Conservation (phyloP, 2,797 vertebrate genomes). For the Acanthis flammea region DNA sequence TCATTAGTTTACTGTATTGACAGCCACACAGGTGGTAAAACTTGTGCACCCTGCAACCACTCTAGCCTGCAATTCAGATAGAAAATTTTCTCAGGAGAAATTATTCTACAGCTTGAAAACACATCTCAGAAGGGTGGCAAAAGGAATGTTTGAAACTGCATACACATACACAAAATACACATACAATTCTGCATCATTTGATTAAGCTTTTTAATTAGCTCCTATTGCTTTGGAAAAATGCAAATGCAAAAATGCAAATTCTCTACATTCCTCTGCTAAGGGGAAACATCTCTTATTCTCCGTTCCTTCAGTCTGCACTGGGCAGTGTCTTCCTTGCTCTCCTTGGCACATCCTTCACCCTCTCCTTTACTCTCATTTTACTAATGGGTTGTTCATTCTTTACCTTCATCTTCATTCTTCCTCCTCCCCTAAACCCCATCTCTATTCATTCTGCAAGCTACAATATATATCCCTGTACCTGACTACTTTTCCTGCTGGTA, state of each 20-base stretch:
- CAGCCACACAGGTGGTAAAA: not conserved
- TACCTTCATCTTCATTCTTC: not conserved
- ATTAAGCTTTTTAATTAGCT: not conserved
- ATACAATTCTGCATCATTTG: not conserved
- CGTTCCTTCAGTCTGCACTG: not conserved
- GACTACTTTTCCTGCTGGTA: not conserved
- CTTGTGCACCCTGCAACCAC: not conserved
- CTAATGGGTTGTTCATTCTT: not conserved
- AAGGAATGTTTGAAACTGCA: not conserved
- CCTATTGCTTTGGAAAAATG: not conserved
- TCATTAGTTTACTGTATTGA: not conserved
- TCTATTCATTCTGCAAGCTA: not conserved
- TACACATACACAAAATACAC: not conserved
- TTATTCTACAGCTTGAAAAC: not conserved
- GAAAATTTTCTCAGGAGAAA: not conserved
- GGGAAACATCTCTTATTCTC: not conserved
- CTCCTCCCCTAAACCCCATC: not conserved
- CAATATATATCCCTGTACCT: rapidly evolving
- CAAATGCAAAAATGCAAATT: too few species aligned
- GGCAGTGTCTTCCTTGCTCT: not conserved
- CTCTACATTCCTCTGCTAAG: not conserved
- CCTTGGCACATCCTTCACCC: too few species aligned
- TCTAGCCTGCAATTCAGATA: not conserved
- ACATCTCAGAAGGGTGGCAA: not conserved
- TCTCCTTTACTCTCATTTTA: not conserved